Base-by-base conservation (phyloP, 2,113 vertebrate genomes). In the Erpornis zantholeuca region DNA sequence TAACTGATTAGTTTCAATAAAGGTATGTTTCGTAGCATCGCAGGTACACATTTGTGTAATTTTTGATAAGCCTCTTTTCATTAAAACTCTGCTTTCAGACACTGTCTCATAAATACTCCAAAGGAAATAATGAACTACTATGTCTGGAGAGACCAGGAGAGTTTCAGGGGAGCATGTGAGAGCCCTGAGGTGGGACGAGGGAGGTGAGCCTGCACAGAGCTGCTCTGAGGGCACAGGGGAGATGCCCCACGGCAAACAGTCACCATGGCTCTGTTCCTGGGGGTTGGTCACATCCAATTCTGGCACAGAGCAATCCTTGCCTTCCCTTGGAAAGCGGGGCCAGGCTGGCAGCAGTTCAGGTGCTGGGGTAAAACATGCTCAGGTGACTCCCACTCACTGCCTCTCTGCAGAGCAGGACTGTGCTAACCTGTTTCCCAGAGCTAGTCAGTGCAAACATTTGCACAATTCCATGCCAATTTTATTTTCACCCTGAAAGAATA, bases 11-110 rank as follows among this genome's bases (percentile, higher is more conserved):
- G 31, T 77, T 94, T 90, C 70, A 71, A 59, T 86, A 63, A 70
- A 82, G 47, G 11, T 29, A 49, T 65, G 71, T 85, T 59, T 31
- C 80, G 61, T 95, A 91, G 50, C 71, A 78, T n/a, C 71, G 16
- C 70, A 87, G 64, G 63, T 72, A 85, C 18, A 40, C 27, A 82
- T 38, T 82, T 49, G 47, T 40, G 47, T 42, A n/a, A 91, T 91
- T 96, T 96, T 88, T 60, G 59, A 94, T 78, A 90, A 72, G 68
- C 45, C 28, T 63, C 78, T 88, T 85, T 95, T 93, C 90, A 96
- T 68, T 90, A 85, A 86, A 92, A 80, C 54, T 59, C 87, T 69
- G 61, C 94, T 95, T 96, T 95, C 69, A 89, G 84, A 94, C 88
- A 71, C 19, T 23, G 24, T 35, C 60, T 97, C 86, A 94, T 83